phyloP scores from a whole-genome alignment of 2,797 vertebrate species.

The Aythya fuligula region DNA sequence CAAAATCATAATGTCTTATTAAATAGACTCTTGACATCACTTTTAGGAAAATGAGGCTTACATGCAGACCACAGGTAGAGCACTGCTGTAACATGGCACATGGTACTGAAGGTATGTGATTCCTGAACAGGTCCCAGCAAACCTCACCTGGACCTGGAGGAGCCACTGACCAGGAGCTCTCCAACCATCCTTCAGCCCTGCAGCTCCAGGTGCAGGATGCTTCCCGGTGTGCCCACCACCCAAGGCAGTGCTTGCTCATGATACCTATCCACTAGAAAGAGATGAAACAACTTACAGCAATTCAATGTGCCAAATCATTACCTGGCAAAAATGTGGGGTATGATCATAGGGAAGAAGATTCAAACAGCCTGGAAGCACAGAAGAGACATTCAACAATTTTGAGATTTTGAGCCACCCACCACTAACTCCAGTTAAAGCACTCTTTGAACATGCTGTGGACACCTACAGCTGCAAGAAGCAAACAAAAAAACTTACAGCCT shows the following conservation, averaged over 20 bases:
- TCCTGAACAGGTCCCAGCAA: background rate
- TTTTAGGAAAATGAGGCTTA: slow-evolving; percentile 5
- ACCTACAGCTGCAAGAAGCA: background rate
- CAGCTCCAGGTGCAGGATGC: too few species aligned
- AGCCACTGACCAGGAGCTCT: background rate
- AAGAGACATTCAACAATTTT: background rate
- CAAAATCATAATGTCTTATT: slow-evolving; percentile 19
- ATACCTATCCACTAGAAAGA: background rate
- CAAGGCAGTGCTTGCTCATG: background rate
- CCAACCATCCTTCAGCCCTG: background rate
- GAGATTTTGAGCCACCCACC: background rate
- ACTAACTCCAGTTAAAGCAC: background rate
- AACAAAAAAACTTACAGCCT: background rate
- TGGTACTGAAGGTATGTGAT: background rate
- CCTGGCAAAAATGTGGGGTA: background rate
- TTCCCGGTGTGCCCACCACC: background rate
- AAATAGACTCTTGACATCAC: background rate
- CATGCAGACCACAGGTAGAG: background rate
- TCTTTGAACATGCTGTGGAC: background rate
- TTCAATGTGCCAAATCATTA: background rate
- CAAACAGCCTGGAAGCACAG: background rate
- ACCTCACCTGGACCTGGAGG: background rate
- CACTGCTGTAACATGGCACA: background rate
- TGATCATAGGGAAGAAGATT: background rate
- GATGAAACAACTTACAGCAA: background rate